phyloP scores from a whole-genome alignment of 2,888 invertebrate species.

The Metopia argyrocephala region DNA sequence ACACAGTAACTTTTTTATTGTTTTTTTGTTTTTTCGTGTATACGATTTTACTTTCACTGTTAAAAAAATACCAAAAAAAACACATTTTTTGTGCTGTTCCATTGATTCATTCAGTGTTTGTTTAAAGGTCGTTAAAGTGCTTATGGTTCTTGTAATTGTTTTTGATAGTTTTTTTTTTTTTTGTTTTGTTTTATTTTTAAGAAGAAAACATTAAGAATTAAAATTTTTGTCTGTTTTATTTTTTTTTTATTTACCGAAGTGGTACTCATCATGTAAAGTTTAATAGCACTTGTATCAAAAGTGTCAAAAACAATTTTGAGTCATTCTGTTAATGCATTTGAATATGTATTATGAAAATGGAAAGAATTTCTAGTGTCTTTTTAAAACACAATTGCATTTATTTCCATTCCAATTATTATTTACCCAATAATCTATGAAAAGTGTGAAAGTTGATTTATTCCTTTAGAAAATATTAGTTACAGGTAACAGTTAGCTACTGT shows the following conservation, averaged over 20 bases:
- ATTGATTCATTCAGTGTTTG: background rate
- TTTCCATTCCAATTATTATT: background rate
- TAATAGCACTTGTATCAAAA: too few relatives aligned
- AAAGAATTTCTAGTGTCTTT: background rate
- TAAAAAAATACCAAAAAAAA: conserved; percentile 21
- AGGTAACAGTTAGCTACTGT: background rate
- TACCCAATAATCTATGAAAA: background rate
- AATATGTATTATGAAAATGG: background rate
- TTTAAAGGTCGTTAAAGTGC: conserved; percentile 14
- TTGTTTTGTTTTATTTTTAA: background rate
- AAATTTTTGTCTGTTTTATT: background rate
- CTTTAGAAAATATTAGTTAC: too few relatives aligned
- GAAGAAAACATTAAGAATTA: background rate
- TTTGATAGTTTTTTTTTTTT: background rate
- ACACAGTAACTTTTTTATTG: background rate
- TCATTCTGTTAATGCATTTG: too few relatives aligned
- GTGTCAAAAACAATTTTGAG: too few relatives aligned
- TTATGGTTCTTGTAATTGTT: too few relatives aligned
- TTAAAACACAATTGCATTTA: background rate
- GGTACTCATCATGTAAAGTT: too few relatives aligned
- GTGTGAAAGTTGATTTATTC: background rate
- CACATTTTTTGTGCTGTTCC: background rate
- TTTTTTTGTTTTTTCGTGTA: conserved; percentile 24
- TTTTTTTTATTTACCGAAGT: too few relatives aligned
- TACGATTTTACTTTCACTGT: conserved; percentile 51